Evolutionary conservation across 1,140 invertebrate species (phyloP).

Genomic region (Drosophila mojavensis): DNA sequence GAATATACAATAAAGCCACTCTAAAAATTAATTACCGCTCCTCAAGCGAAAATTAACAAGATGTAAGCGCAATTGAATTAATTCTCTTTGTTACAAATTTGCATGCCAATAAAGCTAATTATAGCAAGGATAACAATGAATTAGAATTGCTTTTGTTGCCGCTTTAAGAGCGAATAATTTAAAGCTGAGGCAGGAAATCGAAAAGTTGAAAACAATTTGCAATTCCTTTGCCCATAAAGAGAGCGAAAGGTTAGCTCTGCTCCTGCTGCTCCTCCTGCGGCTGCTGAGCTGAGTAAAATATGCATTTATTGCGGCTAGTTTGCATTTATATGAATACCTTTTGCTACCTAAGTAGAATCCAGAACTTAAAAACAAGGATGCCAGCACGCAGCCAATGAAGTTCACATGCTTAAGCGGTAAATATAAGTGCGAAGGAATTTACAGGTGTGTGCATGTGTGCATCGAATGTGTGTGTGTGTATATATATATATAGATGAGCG

Average conservation of each 20-base stretch:
- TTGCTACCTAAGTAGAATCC: slow-evolving; percentile 11
- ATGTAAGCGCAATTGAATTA: too few relatives aligned
- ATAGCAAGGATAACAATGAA: not conserved
- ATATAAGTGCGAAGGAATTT: slow-evolving; percentile 41
- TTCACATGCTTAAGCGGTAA: slow-evolving; percentile 36
- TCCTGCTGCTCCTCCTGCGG: not conserved
- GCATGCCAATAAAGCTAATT: too few relatives aligned
- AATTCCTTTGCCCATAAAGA: slow-evolving; percentile 19
- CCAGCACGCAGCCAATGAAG: slow-evolving; percentile 65
- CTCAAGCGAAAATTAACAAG: too few relatives aligned
- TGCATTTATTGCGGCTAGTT: slow-evolving; percentile 65
- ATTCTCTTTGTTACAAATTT: too few relatives aligned
- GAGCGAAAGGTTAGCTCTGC: not conserved
- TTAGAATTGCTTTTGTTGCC: not conserved
- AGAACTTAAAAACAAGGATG: slow-evolving; percentile 29
- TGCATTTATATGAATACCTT: slow-evolving; percentile 74
- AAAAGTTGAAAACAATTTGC: slow-evolving; percentile 7
- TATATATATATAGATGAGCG: not conserved
- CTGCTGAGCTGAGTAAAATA: slow-evolving; percentile 57
- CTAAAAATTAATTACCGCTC: too few relatives aligned
- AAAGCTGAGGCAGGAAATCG: slow-evolving; percentile 5
- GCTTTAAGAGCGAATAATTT: not conserved
- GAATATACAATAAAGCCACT: too few relatives aligned
- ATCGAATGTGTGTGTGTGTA: too few relatives aligned
- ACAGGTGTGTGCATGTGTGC: not conserved